Conservation (phyloP, 2,113 vertebrate species). For the Myocastor coypus region DNA sequence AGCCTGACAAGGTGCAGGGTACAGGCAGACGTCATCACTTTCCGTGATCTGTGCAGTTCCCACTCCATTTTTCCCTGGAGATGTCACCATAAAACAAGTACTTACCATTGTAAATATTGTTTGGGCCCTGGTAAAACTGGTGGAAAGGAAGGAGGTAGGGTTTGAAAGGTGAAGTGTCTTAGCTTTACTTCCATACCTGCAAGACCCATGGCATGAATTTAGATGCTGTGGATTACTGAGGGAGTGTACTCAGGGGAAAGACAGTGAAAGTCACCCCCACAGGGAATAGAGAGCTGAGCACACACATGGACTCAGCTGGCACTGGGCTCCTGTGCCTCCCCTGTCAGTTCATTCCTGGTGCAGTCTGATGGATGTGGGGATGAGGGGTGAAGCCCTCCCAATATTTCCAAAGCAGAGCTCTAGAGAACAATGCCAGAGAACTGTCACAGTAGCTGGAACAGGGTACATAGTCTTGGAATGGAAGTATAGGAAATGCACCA, state of each 20-base stretch:
- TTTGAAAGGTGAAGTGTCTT: not conserved
- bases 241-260: not conserved
- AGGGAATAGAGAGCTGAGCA: not conserved
- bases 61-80: not conserved
- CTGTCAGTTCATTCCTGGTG: not conserved
- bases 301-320: not conserved
- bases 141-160: not conserved
- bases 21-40: not conserved
- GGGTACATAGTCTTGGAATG: too few relatives aligned
- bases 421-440: not conserved
- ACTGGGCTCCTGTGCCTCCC: not conserved
- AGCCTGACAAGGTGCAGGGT: not conserved
- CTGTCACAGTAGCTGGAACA: not conserved
- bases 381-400: not conserved
- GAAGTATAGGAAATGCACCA: not conserved
- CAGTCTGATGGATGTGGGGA: not conserved
- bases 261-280: accelerated
- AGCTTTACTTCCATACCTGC: not conserved
- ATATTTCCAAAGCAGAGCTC: not conserved
- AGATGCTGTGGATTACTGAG: not conserved
- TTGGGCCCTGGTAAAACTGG: not conserved
- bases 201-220: not conserved
- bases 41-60: not conserved
- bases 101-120: not conserved
- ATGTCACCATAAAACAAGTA: not conserved